Base-by-base conservation (phyloP, 2,113 vertebrate species). In the Lophius piscatorius region DNA sequence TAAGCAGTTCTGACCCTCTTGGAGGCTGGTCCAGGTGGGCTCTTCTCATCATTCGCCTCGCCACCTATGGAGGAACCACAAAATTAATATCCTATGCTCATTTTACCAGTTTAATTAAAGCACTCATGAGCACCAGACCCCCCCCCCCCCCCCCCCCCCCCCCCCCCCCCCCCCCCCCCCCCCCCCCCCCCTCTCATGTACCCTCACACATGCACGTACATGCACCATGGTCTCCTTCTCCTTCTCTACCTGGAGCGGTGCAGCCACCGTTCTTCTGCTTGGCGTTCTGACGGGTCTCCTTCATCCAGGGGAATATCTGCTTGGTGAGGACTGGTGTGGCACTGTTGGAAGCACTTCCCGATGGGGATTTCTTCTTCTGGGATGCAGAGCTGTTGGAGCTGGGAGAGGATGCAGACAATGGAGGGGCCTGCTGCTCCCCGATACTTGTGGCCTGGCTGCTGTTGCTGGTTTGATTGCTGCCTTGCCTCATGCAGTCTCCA, bases 281-380 rank as follows among this genome's bases (percentile, higher is more conserved):
- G 29, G 96, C 87, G 82, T 98, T 98, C 83, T 97, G 95, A 24
- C 97, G 91, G 18, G 91, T 94, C 87, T 99, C 96, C 83, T 99
- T 99, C 97, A 99, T 99, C 97, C 97, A 99, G 24, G 97, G 97
- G 77, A 99, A 99, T 69, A 99, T 99, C 82, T 99, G 97, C 85
- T 99, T 99, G 38, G 95, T 94, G 81, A 98, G 93, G 64, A 92
- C 94, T 22, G 94, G 85, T n/a, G 91, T 91, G 81, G 91, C 64
- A 24, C 92, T 88, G 35, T 88, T 87, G 16, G 88, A 86, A 2
- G 92, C 89, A 56, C 91, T 85, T 83, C 86, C 91, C 57, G 92
- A 86, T 0, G 94, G 93, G 12, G 94, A 91, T 62, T 98, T 98
- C 90, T 98, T 98, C 90, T 98, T 98, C 81, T 93, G 90, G 74